phyloP scores from a whole-genome alignment of 2,888 invertebrate genomes.

The Napeogenes inachia region DNA sequence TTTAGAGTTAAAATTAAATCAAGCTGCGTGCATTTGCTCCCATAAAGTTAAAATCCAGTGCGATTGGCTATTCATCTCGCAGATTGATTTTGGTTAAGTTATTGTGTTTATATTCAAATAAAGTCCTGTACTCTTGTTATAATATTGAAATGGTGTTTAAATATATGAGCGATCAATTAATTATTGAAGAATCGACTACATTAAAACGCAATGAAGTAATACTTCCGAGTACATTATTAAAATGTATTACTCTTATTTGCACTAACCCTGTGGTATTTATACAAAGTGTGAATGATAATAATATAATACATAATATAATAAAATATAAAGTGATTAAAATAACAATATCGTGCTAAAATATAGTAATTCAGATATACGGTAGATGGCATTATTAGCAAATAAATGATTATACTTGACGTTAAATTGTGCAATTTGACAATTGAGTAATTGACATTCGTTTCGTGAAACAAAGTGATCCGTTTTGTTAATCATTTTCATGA shows the following conservation, averaged over 20 bases:
- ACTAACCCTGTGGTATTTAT: no score
- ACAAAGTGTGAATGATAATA: no score
- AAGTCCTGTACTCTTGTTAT: no score
- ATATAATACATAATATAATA: no score
- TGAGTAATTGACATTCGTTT: conserved; percentile 7
- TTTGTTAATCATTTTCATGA: neutral
- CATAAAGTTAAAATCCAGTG: conserved; percentile 11
- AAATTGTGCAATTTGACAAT: conserved; percentile 5
- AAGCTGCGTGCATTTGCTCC: conserved; percentile 12
- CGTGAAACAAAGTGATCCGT: neutral
- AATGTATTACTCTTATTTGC: no score
- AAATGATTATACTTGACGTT: conserved; percentile 1
- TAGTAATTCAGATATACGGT: neutral
- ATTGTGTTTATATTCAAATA: neutral
- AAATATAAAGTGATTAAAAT: no score
- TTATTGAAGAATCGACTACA: no score
- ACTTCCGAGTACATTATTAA: no score
- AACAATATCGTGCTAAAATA: neutral
- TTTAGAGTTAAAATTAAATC: conserved; percentile 16
- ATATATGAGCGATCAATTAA: no score
- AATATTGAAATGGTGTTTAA: no score
- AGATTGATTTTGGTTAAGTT: neutral
- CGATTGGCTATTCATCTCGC: neutral
- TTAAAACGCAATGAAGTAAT: no score
- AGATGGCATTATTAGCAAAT: neutral